Percentiles rank a stretch among this genome's conserved stretches.
Evolutionary conservation across 2,888 invertebrate species (phyloP).

Genomic region (Quadriops clusia): DNA sequence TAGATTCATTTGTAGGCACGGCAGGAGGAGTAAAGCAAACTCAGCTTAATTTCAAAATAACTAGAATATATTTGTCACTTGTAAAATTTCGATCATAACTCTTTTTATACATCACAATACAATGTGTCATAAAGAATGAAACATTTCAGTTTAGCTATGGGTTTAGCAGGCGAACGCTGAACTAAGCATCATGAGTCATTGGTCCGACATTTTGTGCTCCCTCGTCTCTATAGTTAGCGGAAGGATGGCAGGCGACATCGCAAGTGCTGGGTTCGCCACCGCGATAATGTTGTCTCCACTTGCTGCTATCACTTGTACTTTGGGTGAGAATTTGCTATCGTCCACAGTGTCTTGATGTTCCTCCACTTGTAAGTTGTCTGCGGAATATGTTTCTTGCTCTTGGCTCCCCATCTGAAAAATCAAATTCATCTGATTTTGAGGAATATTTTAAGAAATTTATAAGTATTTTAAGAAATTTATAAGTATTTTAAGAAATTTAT

Average conservation of each 20-base stretch:
- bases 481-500: no score
- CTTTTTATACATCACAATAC: no score
- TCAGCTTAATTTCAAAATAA: slow-evolving; percentile 15
- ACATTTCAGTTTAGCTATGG: no score
- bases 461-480: no score
- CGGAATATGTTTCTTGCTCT: slow-evolving; percentile 12
- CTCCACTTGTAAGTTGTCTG: slow-evolving; percentile 18
- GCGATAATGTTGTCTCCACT: slow-evolving; percentile 81
- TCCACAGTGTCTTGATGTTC: slow-evolving; percentile 30
- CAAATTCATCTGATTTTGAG: no score
- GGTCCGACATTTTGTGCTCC: slow-evolving; percentile 14
- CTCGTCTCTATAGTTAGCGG: slow-evolving; percentile 13
- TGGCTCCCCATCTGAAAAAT: slow-evolving; percentile 12
- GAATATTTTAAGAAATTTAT: no score
- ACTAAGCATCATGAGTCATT: slow-evolving; percentile 9
- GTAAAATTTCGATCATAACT: slow-evolving; percentile 12
- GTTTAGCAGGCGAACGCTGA: no score
- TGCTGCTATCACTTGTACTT: slow-evolving; percentile 67
- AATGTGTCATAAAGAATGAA: no score
- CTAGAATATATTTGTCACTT: slow-evolving; percentile 17
- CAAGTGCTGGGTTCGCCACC: slow-evolving; percentile 76
- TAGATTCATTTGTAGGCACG: no score
- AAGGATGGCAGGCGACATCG: slow-evolving; percentile 42
- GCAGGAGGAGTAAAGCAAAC: no score
- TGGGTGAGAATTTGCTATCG: slow-evolving; percentile 29